A percentile compares a stretch with the other conserved stretches of the same genome.
Evolutionary conservation across 2,888 invertebrate species (phyloP).

Genomic region (Zygogramma bicolorata): DNA sequence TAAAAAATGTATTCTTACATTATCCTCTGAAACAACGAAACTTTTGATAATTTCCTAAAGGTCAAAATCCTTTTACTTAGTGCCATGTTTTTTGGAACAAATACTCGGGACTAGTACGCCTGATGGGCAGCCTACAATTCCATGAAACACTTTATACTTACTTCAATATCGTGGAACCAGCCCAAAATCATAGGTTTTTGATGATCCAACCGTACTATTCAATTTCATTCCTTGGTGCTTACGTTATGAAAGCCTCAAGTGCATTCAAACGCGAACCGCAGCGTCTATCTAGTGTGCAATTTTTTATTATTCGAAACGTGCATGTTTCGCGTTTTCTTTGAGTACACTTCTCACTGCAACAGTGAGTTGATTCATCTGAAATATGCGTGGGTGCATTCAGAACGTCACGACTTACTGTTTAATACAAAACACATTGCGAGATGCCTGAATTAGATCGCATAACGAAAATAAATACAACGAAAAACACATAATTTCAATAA

Average conservation of each 20-base stretch:
- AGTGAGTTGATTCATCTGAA: not conserved
- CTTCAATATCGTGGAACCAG: too few species aligned
- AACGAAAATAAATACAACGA: not conserved
- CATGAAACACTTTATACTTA: too few species aligned
- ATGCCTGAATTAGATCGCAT: not conserved
- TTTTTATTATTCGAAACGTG: not conserved
- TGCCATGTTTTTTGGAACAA: too few species aligned
- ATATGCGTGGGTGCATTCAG: not conserved
- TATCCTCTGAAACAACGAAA: too few species aligned
- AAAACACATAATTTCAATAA: not conserved
- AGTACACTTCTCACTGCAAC: not conserved
- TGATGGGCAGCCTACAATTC: too few species aligned
- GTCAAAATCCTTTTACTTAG: too few species aligned
- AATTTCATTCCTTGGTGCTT: not conserved
- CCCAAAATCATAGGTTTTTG: too few species aligned
- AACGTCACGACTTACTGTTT: not conserved
- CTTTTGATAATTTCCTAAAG: too few species aligned
- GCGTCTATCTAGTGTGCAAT: not conserved
- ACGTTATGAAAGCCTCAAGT: not conserved
- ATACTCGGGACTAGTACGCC: too few species aligned
- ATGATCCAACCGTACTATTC: not conserved
- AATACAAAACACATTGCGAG: not conserved
- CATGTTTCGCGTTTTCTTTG: not conserved
- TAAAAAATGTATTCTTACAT: too few species aligned
- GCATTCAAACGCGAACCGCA: not conserved